Base-by-base conservation (phyloP, 2,113 vertebrate species). In the Xyrauchen texanus region DNA sequence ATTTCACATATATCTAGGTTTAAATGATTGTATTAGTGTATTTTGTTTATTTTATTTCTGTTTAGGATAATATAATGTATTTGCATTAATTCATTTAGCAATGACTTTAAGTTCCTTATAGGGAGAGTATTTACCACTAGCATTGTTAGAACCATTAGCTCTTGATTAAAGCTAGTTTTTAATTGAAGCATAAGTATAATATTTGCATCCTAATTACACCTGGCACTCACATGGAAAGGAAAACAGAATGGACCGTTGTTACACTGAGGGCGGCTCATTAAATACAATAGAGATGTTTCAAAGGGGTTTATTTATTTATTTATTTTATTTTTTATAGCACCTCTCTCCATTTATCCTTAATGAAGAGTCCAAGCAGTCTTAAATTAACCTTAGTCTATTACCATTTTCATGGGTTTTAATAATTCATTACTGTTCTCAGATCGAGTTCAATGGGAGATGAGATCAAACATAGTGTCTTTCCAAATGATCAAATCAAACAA, bases 121-220 rank as follows among this genome's bases (percentile, higher is more conserved):
- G 21, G 21, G 21, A 34, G 21, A 34, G 21, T 34, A 34, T 34
- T 34, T 34, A 34, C 21, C 21, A 34, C 21, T 34, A 34, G 53
- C 7, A 42, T 34, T 65, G 34, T 63, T 11, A 51, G 8, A 60
- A 52, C 52, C 60, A 47, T 78, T 78, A 11, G 63, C 49, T 4
- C 61, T 9, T 65, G 12, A 76, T 76, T 64, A 76, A 65, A 67
- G 61, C 45, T 63, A 70, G 60, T 68, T 63, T 69, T 81, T 71
- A 55, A 79, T 34, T 34, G 21, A 34, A 34, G 21, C 21, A 66
- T 70, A 83, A 83, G n/a, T n/a, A n/a, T 62, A 55, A 86, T 83
- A 80, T 79, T 82, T 66, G 68, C 57, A 42, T 46, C 13, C 11
- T 85, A 64, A 80, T 85, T 87, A 78, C 16, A 79, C 69, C 76